Evolutionary conservation across 92 coral and sea anemone genomes (phyloP).

Genomic region (Isaurus tuberculatus): DNA sequence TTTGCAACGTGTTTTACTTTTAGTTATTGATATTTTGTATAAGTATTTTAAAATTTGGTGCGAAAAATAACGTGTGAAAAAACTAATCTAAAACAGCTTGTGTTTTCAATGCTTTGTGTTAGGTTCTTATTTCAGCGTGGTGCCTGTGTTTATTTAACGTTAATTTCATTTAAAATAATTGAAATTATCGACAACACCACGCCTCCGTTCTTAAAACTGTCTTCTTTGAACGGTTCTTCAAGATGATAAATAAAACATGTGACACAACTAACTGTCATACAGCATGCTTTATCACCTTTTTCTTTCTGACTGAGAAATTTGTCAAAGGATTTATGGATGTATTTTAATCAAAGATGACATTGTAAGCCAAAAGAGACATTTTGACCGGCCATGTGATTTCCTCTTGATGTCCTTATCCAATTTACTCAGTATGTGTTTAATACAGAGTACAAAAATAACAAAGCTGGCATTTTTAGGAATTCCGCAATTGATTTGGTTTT

Average conservation of each 20-base stretch:
- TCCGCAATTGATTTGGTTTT: too few species aligned
- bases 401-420: too few species aligned
- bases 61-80: slow-evolving; percentile 31
- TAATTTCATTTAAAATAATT: slow-evolving; percentile 41
- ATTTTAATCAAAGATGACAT: too few species aligned
- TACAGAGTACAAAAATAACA: too few species aligned
- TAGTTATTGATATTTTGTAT: too few species aligned
- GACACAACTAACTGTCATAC: slow-evolving; percentile 6
- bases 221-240: slow-evolving; percentile 20
- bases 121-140: slow-evolving; percentile 5
- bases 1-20: not conserved
- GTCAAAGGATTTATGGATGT: not conserved
- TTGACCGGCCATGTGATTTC: too few species aligned
- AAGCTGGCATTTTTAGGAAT: too few species aligned
- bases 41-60: not conserved
- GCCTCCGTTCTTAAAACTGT: slow-evolving; percentile 27
- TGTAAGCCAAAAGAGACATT: too few species aligned
- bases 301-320: not conserved
- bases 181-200: slow-evolving; percentile 31
- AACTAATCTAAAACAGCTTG: not conserved
- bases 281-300: not conserved
- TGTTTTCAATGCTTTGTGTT: slow-evolving; percentile 12
- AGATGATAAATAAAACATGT: slow-evolving; percentile 28
- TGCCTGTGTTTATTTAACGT: slow-evolving; percentile 45
- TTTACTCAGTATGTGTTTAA: too few species aligned